Evolutionary conservation across 2,113 vertebrate genomes (phyloP), one percentile per base, ranked within the genome.

Genomic region (Empidonax alnorum): DNA sequence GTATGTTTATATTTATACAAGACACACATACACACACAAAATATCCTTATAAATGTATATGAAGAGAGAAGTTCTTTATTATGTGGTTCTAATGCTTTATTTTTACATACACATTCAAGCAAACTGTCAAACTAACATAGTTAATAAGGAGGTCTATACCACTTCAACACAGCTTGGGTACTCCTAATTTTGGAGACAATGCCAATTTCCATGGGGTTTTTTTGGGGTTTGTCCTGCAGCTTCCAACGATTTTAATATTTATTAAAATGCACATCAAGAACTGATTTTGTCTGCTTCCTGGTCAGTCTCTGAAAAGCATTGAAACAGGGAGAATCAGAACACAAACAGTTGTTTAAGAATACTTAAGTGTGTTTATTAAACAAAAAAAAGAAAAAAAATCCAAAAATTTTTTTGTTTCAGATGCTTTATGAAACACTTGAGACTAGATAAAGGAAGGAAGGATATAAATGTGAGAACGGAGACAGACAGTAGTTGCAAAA

Each of bases 151-250:
- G 1, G 20, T 17, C 47, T 67, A 12, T 35, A n/a, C 4, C 13
- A 49, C 13, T 53, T 52, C 25, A 76, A 8, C 2, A 23, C 30
- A 21, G 15, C 5, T 37, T 44, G 37, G 14, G 31, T 35, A 42
- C 13, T 65, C 7, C 31, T 31, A 37, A 4, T 11, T 66, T 56
- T 79, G 35, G 22, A 86, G 49, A 53, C 24, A 35, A n/a, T 66
- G 11, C 3, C 3, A 3, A 13, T 50, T 65, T 71, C 31, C 3
- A 2, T 12, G 8, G 9, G 1, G 0, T 44, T 1, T 7, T 58
- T 78, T 78, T n/a, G n/a, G n/a, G n/a, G n/a, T n/a, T n/a, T 20
- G 20, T 67, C 35, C 18, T 41, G 10, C 5, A 50, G 9, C 6
- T 52, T 75, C 23, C 49, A 23, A 12, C 33, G 15, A 35, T 28